Percentiles rank a stretch among this genome's conserved stretches.
phyloP scores from a whole-genome alignment of 2,888 invertebrate genomes.

The Drosophila conformis region DNA sequence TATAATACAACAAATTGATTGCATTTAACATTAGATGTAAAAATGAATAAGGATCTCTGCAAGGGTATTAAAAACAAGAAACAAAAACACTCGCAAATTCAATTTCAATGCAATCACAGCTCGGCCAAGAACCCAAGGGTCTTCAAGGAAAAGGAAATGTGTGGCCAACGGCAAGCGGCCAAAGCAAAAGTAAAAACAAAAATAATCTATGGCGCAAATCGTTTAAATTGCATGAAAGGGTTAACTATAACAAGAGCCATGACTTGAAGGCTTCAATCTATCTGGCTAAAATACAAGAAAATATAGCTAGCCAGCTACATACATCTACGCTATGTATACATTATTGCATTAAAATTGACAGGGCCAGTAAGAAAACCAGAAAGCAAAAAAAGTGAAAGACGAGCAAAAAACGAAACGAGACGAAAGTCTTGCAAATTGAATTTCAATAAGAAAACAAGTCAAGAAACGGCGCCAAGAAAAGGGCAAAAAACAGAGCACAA shows the following conservation, averaged over 20 bases:
- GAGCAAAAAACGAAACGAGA: constrained; percentile 33
- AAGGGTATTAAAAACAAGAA: constrained; percentile 7
- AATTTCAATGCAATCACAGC: constrained; percentile 71
- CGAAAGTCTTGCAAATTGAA: constrained; percentile 72
- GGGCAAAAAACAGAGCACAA: constrained; percentile 34
- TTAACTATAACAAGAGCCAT: constrained; percentile 53
- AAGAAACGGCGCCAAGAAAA: constrained; percentile 57
- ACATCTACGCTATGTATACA: constrained; percentile 14
- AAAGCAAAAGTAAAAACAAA: constrained; percentile 26
- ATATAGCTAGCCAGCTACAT: not conserved
- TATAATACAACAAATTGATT: not conserved
- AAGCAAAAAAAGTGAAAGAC: constrained; percentile 1
- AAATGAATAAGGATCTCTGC: no score
- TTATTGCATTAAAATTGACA: constrained; percentile 41
- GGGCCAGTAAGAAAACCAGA: constrained; percentile 17
- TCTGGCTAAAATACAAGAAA: constrained; percentile 30
- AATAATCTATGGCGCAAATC: constrained; percentile 70
- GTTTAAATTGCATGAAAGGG: constrained; percentile 57
- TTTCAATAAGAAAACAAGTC: constrained; percentile 77
- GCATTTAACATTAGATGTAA: not conserved
- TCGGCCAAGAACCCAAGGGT: constrained; percentile 10
- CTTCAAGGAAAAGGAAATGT: constrained; percentile 18
- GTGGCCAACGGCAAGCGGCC: constrained; percentile 27
- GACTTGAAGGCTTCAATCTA: constrained; percentile 48
- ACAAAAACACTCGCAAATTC: constrained; percentile 65